Evolutionary conservation across 2,888 invertebrate species (phyloP), one percentile per base, ranked within the genome.

Genomic region (Thera britannica): DNA sequence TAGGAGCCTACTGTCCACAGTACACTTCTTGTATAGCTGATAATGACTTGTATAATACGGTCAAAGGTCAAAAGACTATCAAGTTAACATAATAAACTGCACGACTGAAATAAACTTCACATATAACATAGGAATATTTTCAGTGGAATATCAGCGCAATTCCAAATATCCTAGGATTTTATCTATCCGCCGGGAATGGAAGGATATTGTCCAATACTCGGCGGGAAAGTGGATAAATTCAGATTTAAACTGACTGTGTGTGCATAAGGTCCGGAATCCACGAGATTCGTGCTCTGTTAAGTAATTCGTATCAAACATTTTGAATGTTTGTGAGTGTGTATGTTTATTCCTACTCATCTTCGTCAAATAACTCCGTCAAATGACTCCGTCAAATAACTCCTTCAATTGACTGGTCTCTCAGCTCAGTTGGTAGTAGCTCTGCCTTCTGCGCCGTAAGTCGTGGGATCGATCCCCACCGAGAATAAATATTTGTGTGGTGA

Each of bases 131-230:
- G 61, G n/a, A n/a, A n/a, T n/a, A n/a, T n/a, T n/a, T 63, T 62
- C 66, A 54, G 52, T 63, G 12, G 51, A 71, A 62, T 65, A 70
- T 67, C 65, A 46, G 46, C 59, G 59, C 62, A 60, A 65, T 67
- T 67, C 52, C 57, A 60, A 65, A 67, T 71, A 62, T 71, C 51
- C 62, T 65, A 51, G 62, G 60, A 70, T 66, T 70, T 66, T 65
- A 62, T 70, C 64, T 62, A 67, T 71, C 62, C 65, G 58, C 48
- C 34, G 48, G 64, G 58, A 62, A 65, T 71, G 58, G 62, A 62
- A 65, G 51, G 58, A 71, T 67, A 71, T 67, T 71, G 67, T 71
- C 65, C 62, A 64, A 67, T 67, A 62, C 67, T 65, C 61, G 55
- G 41, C 23, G 60, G 70, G 36, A 67, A 59, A 46, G 61, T 62